Percentiles rank a stretch among this genome's conserved stretches.
These are phyloP conservation scores for Okapia johnstoni DNA, from an alignment of 2,113 vertebrate species.

Conservation along the genomic window DNA sequence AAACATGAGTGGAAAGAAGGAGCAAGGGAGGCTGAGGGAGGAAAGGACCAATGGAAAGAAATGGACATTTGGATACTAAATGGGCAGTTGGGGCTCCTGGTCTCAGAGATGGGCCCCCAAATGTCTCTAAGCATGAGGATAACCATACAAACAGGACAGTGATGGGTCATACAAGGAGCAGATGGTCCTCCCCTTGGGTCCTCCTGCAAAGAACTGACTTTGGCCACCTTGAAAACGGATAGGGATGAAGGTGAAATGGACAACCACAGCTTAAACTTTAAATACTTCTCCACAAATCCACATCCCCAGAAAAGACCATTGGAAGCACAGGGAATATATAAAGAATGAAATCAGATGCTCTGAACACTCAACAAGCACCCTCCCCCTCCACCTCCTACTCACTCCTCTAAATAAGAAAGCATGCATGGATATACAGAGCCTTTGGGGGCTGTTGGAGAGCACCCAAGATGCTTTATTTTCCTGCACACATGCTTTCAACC, in stretches of 20 bases:
- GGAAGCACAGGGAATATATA: background rate
- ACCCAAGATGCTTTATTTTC: background rate
- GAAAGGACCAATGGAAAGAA: background rate
- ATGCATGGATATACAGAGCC: background rate
- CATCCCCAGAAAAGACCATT: background rate
- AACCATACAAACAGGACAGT: background rate
- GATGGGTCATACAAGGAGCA: background rate
- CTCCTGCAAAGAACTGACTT: background rate
- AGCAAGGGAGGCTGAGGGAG: no score
- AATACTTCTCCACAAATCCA: background rate
- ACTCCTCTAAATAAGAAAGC: background rate
- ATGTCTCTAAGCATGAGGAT: background rate
- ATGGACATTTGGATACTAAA: rapidly evolving
- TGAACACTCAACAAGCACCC: background rate
- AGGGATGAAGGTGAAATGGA: background rate
- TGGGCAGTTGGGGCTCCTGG: background rate
- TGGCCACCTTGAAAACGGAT: background rate
- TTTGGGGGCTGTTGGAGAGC: background rate
- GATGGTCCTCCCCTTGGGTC: background rate
- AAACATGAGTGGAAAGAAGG: background rate
- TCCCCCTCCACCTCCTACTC: background rate
- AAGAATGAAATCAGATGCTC: background rate
- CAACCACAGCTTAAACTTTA: background rate
- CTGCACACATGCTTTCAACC: background rate
- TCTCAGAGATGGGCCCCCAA: background rate